Evolutionary conservation across 1,140 invertebrate genomes (phyloP), one percentile per base, ranked within the genome.

Genomic region (Periplaneta americana): DNA sequence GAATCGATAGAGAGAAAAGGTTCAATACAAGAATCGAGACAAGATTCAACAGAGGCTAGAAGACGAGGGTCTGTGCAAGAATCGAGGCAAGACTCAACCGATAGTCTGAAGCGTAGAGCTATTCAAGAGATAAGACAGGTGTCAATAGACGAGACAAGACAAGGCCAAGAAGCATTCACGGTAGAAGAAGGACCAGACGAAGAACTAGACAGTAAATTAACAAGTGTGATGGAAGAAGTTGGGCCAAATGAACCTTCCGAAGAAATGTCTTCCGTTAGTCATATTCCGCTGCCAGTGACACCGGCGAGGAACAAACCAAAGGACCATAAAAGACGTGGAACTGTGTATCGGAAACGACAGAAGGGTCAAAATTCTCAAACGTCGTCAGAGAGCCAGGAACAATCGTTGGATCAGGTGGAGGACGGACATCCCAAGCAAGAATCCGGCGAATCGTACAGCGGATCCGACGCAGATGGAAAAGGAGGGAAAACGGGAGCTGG

Each of bases 401-500:
- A 66, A 11, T 66, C 48, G 22, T 66, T n/a, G 9, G 48, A 66
- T 37, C 77, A 3, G 36, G 75, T n/a, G 13, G 66, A 11, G 18
- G 31, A 31, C 36, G 31, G 34, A 37, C 33, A 22, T 22, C 32
- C 11, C 32, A 32, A 77, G 18, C 75, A 34, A 80, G 32, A 15
- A n/a, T 74, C 18, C 32, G 66, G 66, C 57, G 76, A 81, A 33
- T 35, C 31, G 11, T 34, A 31, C 22, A 74, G 2, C 18, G 77
- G 34, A 9, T 57, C 6, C 10, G n/a, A 79, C 15, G 35, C 13
- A 28, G 83, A 85, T 48, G 82, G 79, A 8, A 85, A 85, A 17
- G 85, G 85, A 31, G 85, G 86, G 84, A 22, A 86, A 84, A 32
- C 85, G 85, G 11, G 85, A 86, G 79, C 39, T 48, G 39, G 22